Base-by-base conservation (phyloP, 2,888 invertebrate genomes). In the Marasmarcha lunaedactyla region DNA sequence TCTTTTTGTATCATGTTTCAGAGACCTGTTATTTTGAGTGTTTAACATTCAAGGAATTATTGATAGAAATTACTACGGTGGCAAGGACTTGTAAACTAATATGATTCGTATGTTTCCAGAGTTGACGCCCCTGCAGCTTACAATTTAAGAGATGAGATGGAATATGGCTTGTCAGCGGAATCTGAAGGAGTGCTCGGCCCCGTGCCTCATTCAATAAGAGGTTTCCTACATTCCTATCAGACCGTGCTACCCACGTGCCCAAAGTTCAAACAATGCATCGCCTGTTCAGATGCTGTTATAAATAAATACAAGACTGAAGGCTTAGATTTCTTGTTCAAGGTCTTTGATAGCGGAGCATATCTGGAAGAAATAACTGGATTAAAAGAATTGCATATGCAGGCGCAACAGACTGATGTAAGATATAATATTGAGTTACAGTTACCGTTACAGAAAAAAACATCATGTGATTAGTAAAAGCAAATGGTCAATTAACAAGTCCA, bases 191-290 rank as follows among this genome's bases (percentile, higher is more conserved):
- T 91, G 1, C 77, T 98, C 0, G 97, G 98, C 0, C 84, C 92
- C 1, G 79, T 97, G 15, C 97, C 98, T 0, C 98, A 98, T 66
- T 93, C 97, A 3, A 92, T 99, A 48, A 86, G 99, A 27, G 98
- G 98, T 0, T 97, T 94, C 66, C 77, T 99, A 2, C 90, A 92
- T 48, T 88, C 89, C 33, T 94, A 90, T 64, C 90, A 91, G 48
- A 91, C 91, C 37, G 89, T 96, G 30, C 68, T 91, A 39, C 97
- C 97, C 0, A 92, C 94, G 1, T 94, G 94, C 33, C 85, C 88
- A 38, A 90, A 93, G 53, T 99, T 96, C 81, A 86, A 88, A 40
- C 91, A 93, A 49, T 99, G 98, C 61, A 94, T 96, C 35, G 98
- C 96, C 0, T 99, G 99, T 63, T 97, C 97, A 0, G 76, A 86